Percentiles rank a stretch among this genome's conserved stretches.
Conservation (phyloP, 2,888 invertebrate species). For the Idaea biselata region DNA sequence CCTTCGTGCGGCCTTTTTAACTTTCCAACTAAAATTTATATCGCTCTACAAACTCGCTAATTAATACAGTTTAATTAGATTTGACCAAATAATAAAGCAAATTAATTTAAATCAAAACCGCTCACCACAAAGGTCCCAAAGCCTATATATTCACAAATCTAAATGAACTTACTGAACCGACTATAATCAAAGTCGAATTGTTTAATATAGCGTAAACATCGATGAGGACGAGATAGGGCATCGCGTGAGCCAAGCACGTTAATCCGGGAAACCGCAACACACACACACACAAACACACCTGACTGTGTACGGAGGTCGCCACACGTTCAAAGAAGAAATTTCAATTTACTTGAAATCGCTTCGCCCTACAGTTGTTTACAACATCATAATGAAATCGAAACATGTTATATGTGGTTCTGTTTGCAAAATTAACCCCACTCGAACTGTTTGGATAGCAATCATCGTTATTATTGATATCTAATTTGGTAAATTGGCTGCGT, state of each 20-base stretch:
- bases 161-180: constrained; percentile 46
- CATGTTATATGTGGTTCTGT: constrained; percentile 32
- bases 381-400: constrained; percentile 44
- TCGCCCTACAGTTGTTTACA: constrained; percentile 34
- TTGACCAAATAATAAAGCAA: constrained; percentile 9
- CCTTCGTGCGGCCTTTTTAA: too few relatives aligned
- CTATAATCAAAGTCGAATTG: constrained; percentile 74
- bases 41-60: not conserved
- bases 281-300: constrained; percentile 33
- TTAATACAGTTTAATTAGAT: constrained; percentile 5
- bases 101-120: constrained; percentile 14
- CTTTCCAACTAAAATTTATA: not conserved
- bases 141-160: constrained; percentile 3
- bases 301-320: constrained; percentile 23
- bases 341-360: constrained; percentile 63
- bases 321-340: constrained; percentile 55
- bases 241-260: constrained; percentile 67
- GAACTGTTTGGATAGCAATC: constrained; percentile 16
- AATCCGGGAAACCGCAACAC: constrained; percentile 50
- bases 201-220: constrained; percentile 74
- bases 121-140: constrained; percentile 6
- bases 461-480: constrained; percentile 20
- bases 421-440: constrained; percentile 28
- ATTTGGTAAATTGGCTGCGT: constrained; percentile 6
- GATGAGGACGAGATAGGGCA: constrained; percentile 65